Evolutionary conservation across 2,113 vertebrate species (phyloP).

Genomic region (Meriones unguiculatus): DNA sequence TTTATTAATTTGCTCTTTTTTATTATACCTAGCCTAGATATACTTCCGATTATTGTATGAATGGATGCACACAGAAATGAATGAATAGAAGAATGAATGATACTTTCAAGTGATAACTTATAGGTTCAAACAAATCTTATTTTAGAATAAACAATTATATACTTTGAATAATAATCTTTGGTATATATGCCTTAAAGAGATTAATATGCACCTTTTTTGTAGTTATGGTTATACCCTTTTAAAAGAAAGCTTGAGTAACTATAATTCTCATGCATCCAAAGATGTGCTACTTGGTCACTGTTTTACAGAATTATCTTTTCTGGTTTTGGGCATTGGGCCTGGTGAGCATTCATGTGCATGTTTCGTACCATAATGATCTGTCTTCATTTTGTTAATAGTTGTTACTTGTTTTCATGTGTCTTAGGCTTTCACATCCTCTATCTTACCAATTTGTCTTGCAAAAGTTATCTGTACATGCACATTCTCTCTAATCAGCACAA

Average conservation of each 20-base stretch:
- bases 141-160: not conserved
- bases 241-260: not conserved
- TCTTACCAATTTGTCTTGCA: constrained; percentile 50
- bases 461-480: constrained; percentile 48
- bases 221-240: not conserved
- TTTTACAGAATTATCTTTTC: constrained; percentile 22
- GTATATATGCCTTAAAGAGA: not conserved
- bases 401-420: constrained; percentile 3
- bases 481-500: constrained; percentile 58
- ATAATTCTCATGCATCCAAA: not conserved
- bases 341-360: not conserved
- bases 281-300: not conserved
- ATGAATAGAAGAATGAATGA: not conserved
- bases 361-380: not conserved
- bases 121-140: not conserved
- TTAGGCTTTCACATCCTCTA: constrained; percentile 25
- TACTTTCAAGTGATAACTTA: not conserved
- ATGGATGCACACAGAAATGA: not conserved
- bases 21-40: not conserved
- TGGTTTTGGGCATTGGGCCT: not conserved
- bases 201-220: constrained; percentile 2
- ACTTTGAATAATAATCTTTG: constrained; percentile 6
- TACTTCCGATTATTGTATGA: not conserved
- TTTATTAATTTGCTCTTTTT: not conserved
- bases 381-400: constrained; percentile 48